Evolutionary conservation across 2,797 vertebrate species (phyloP), one percentile per base, ranked within the genome.

Genomic region (Tamandua tetradactyla): DNA sequence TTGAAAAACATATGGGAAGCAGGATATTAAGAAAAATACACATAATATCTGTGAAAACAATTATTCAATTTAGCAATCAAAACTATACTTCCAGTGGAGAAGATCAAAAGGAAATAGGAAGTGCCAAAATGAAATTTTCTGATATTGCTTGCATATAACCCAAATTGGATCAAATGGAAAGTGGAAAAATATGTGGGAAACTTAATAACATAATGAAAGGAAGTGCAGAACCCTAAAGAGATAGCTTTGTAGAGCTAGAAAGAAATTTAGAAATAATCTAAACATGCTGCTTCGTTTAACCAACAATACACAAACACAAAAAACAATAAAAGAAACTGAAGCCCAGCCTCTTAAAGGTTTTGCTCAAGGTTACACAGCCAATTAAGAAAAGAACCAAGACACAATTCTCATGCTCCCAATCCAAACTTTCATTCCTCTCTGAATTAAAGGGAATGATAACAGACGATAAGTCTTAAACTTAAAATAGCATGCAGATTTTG

Each of bases 11-110:
- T 84, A 96, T 92, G 93, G 57, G 32, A 87, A 93, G 78, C 81
- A 97, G 78, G 89, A 80, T 92, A 86, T 92, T 83, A 74, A 81
- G 68, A 93, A 96, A 96, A 87, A 80, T 69, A 86, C n/a, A 83
- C 12, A 30, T 49, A 89, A 89, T 55, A 61, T 79, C 87, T 89
- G 27, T 83, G 89, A 96, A 95, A 92, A 69, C 47, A 76, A 81
- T 94, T 85, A 94, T 79, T 95, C n/a, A 76, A 59, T 81, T 92
- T 96, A 95, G 59, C 83, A 68, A 84, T 91, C 61, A 95, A 91
- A 96, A 79, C 87, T 93, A 83, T 13, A 57, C 49, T 74, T 88
- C 78, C 32, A 81, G 35, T 59, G 44, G 62, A 93, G 40, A 92
- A 95, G 74, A 95, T 92, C 79, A 94, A 95, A 94, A 94, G 74